Conservation (phyloP, 2,888 invertebrate species). For the Hypselothyrea guttata region DNA sequence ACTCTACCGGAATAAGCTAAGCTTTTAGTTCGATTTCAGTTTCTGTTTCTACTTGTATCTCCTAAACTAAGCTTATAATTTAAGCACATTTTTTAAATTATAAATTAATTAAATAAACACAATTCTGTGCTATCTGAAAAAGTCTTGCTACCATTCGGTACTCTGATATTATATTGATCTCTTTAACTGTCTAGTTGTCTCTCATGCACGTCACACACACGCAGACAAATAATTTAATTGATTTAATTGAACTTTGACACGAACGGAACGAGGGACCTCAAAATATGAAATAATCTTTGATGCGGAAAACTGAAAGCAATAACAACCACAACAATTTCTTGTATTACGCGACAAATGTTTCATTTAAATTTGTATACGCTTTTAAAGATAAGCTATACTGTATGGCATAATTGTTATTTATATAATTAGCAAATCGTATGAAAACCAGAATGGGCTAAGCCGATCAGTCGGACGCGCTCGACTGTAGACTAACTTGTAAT, state of each 20-base stretch:
- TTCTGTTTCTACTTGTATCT: no score
- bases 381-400: no score
- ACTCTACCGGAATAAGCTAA: conserved; percentile 41
- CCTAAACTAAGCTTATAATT: no score
- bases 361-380: background rate
- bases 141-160: no score
- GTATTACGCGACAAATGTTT: background rate
- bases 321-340: background rate
- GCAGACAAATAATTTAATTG: conserved; percentile 75
- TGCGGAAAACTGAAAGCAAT: conserved; percentile 1
- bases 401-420: no score
- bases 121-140: no score
- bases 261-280: conserved; percentile 25
- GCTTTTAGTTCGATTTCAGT: no score
- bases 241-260: conserved; percentile 80
- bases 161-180: background rate
- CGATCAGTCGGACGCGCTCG: no score
- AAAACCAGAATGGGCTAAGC: no score
- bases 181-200: conserved; percentile 6
- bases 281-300: conserved; percentile 43
- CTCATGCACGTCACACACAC: conserved; percentile 22
- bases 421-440: no score
- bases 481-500: background rate
- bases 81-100: no score
- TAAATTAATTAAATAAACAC: no score